Percentiles rank a stretch among this genome's conserved stretches.
Evolutionary conservation across 2,113 vertebrate species (phyloP).

Genomic region (Actenoides hombroni): DNA sequence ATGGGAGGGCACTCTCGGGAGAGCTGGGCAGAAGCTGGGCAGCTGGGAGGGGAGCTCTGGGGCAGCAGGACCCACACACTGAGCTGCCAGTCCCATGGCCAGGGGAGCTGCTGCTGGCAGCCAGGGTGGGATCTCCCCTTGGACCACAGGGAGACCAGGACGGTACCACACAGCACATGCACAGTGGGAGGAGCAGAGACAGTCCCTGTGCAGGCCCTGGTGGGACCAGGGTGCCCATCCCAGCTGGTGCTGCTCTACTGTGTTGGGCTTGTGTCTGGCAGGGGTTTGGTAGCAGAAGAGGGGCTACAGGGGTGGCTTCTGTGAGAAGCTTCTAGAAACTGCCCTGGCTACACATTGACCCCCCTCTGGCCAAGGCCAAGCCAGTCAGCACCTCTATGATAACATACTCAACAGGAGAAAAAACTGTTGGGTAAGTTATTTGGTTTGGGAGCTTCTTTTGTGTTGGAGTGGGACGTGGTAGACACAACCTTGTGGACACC

Average conservation of each 20-base stretch:
- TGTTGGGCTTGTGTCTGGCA: not conserved
- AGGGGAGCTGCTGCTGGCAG: not conserved
- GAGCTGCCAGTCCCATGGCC: not conserved
- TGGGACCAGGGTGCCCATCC: fast-evolving
- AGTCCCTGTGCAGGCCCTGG: not conserved
- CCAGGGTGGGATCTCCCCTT: not conserved
- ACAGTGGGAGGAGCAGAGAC: not conserved
- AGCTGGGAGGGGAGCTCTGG: not conserved
- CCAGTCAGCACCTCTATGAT: not conserved
- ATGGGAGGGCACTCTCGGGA: not conserved
- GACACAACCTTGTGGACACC: not conserved
- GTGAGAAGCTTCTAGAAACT: not conserved
- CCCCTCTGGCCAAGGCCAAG: not conserved
- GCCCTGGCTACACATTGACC: not conserved
- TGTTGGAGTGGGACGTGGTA: not conserved
- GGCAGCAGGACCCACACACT: not conserved
- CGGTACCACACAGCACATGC: fast-evolving
- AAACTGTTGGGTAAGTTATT: not conserved
- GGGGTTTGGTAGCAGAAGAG: not conserved
- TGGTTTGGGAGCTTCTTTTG: not conserved
- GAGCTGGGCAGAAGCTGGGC: not conserved
- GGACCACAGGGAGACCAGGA: not conserved
- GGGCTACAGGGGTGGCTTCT: not conserved
- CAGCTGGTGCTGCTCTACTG: not conserved
- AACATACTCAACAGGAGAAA: no score